These are phyloP conservation scores for Pseudoatta argentina DNA, from an alignment of 1,140 invertebrate species.

Conservation along the genomic window DNA sequence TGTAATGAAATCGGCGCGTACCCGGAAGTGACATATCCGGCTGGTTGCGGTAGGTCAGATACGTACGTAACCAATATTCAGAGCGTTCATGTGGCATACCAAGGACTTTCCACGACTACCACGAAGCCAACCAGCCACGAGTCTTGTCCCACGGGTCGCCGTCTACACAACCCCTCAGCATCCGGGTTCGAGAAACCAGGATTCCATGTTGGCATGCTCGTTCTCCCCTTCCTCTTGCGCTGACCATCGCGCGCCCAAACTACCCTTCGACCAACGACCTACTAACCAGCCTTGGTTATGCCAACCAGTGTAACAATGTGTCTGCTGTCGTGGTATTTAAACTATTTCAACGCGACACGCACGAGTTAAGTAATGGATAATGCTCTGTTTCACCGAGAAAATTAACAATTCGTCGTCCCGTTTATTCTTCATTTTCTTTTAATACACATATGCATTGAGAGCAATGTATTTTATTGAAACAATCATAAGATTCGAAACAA, in stretches of 20 bases:
- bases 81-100: conserved; percentile 65
- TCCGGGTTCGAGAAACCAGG: conserved; percentile 35
- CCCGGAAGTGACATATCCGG: conserved; percentile 67
- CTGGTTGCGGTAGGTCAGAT: conserved; percentile 66
- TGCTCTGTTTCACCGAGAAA: conserved; percentile 19
- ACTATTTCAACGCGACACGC: conserved; percentile 58
- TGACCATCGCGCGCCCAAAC: not conserved
- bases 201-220: not conserved
- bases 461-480: not conserved
- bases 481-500: not conserved
- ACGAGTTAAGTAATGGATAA: conserved; percentile 56
- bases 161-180: conserved; percentile 17
- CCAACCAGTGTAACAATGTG: not conserved
- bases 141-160: not conserved
- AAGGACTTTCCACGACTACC: conserved; percentile 54
- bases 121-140: not conserved
- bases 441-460: not conserved
- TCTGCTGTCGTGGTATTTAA: conserved; percentile 46
- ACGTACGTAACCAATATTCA: conserved; percentile 72
- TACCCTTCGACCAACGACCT: not conserved
- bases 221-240: not conserved
- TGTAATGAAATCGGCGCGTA: conserved; percentile 59
- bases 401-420: conserved; percentile 59
- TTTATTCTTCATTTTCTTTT: not conserved
- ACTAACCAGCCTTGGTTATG: conserved; percentile 1